Conservation (phyloP, 2,888 invertebrate species). For the Polydrusus cervinus region DNA sequence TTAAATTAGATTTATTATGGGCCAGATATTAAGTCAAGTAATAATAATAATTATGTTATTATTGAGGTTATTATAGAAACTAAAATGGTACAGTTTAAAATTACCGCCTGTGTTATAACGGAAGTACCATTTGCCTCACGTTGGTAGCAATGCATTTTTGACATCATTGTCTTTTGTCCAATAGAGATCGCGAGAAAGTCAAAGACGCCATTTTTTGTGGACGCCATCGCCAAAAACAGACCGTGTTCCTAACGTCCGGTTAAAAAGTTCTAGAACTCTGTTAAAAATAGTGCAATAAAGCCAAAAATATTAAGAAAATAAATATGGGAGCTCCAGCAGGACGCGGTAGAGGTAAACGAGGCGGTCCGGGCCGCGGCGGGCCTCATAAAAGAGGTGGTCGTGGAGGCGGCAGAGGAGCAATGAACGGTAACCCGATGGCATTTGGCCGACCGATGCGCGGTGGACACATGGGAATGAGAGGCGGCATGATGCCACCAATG, state of each 20-base stretch:
- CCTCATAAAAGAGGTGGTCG: constrained; percentile 53
- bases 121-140: not conserved
- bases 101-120: not conserved
- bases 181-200: not conserved
- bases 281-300: constrained; percentile 4
- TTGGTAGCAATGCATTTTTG: constrained; percentile 12
- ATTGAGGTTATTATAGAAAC: too few relatives aligned
- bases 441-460: constrained; percentile 48
- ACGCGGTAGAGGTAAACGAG: constrained; percentile 58
- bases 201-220: not conserved
- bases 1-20: too few relatives aligned
- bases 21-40: too few relatives aligned
- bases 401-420: constrained; percentile 43
- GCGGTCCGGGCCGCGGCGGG: constrained; percentile 59
- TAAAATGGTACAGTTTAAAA: too few relatives aligned
- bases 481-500: constrained; percentile 63
- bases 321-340: constrained; percentile 63
- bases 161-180: not conserved
- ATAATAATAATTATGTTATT: too few relatives aligned
- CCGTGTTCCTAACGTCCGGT: not conserved
- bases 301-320: not conserved
- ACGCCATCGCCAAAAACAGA: not conserved
- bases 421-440: constrained; percentile 59
- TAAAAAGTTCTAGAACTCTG: not conserved
- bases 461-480: constrained; percentile 61